Base-by-base conservation (phyloP, 2,113 vertebrate genomes). In the Martes martes region DNA sequence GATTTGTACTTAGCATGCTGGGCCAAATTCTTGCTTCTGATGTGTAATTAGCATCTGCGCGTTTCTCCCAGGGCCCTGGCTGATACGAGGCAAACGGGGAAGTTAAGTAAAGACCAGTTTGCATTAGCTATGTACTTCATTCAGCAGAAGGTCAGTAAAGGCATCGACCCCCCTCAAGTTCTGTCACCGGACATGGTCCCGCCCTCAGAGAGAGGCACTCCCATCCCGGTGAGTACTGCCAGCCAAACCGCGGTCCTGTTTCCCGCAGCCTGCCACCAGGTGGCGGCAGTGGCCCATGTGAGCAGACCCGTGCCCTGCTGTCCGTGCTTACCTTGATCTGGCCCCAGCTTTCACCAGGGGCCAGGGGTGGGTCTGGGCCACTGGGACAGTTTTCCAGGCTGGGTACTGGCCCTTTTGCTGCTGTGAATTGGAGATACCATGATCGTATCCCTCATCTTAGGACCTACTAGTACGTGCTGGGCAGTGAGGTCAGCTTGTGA, bases 81-180 rank as follows among this genome's bases (percentile, higher is more conserved):
- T 26, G 99, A 99, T 97, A 99, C 99, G 0, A 99, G 99, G 76
- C 99, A 99, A 98, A 99, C 99, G 92, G 99, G 99, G 28, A 99
- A 99, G 98, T 98, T 99, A 84, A 99, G 99, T 95, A 99, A 99
- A 95, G 99, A 99, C 90, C 99, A 99, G 97, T 99, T 99, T 97
- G 99, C 99, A 5, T 98, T 99, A 1, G 99, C 99, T 94, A 99
- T 99, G 99, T 98, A 99, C 98, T 98, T 99, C 97, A 99, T 99
- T 94, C 99, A 99, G 84, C 99, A 99, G 99, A 99, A 99, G 98
- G 99, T 99, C 98, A 99, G 99, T 98, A 99, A 99, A 98, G 99
- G 99, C 95, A 89, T 99, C 24, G 99, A 99, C 97, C 99, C 99
- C 47, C 99, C 99, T 0, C 99, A 99, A 95, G 98, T 99, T 2